Base-by-base conservation (phyloP, 2,888 invertebrate species). In the Electrophaes corylata region DNA sequence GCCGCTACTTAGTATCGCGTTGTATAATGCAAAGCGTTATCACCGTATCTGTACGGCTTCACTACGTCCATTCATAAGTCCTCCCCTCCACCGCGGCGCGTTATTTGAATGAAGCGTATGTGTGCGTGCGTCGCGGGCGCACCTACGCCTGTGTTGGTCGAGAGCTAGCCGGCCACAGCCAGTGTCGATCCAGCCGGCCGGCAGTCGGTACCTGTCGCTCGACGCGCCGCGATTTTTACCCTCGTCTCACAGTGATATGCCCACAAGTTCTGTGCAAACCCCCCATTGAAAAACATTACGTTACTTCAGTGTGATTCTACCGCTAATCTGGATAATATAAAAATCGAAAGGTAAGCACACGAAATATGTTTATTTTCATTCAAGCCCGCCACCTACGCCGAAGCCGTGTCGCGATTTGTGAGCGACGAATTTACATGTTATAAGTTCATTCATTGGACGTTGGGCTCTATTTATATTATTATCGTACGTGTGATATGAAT, bases 31-130 rank as follows among this genome's bases (percentile, higher is more conserved):
- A 41, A 76, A 76, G 78, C 73, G 78, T 89, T 90, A 89, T 90
- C 88, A 89, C 80, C 79, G 80, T 88, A 88, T 88, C 88, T 86
- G 76, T 79, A 82, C 83, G 62, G 71, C 76, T 78, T 75, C 88
- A 89, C 90, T 91, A 91, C 89, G 90, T 90, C 87, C 92, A 92
- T 92, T 92, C 91, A 92, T 92, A 80, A 89, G 79, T 77, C 69
- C 81, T 51, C 87, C 89, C 89, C 87, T 62, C 85, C 83, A 76
- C 73, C 55, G 64, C 60, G 68, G 63, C 60, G 66, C 59, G 64
- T 26, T 77, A 76, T 82, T 80, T 88, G 88, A 90, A 88, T 88
- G 90, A 79, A 81, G 75, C 70, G 70, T 29, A 40, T 73, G 89
- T 85, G 83, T 86, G 88, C 68, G 86, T 81, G 79, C 67, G 83